These are phyloP conservation scores for Hydrotaea diabolus DNA, from an alignment of 2,888 invertebrate species.

Conservation along the genomic window DNA sequence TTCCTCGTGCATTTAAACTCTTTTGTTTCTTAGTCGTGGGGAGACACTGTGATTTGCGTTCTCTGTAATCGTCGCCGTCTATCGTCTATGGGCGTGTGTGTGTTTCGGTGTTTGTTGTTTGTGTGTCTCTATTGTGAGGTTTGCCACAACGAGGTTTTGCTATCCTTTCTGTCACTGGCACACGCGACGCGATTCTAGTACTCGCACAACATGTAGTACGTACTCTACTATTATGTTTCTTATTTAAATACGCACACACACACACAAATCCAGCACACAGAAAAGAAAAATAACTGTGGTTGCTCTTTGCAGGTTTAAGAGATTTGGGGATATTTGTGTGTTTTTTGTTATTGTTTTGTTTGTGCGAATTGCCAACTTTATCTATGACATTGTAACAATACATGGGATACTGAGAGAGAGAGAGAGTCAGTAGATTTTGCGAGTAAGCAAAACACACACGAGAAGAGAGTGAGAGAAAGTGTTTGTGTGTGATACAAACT, in stretches of 20 bases:
- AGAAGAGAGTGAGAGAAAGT: conserved; percentile 19
- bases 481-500: not conserved
- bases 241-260: not conserved
- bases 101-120: conserved; percentile 4
- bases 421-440: not conserved
- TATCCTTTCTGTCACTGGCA: conserved; percentile 17
- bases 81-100: conserved; percentile 23
- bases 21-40: conserved; percentile 40
- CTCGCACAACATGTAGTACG: not conserved
- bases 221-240: not conserved
- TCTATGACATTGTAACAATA: not conserved
- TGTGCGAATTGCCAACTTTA: conserved; percentile 23
- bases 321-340: not conserved
- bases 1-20: conserved; percentile 58
- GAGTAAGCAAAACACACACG: conserved; percentile 2
- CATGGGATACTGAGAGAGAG: not conserved
- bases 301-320: conserved; percentile 43
- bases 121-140: no score
- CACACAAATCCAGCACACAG: not conserved
- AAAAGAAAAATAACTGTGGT: conserved; percentile 5
- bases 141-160: conserved; percentile 5
- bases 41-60: conserved; percentile 33
- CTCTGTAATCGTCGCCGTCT: not conserved
- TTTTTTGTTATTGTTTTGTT: not conserved
- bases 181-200: not conserved